A percentile compares a stretch with the other conserved stretches of the same genome.
phyloP scores from a whole-genome alignment of 2,113 vertebrate genomes.

The Phyllostomus discolor region DNA sequence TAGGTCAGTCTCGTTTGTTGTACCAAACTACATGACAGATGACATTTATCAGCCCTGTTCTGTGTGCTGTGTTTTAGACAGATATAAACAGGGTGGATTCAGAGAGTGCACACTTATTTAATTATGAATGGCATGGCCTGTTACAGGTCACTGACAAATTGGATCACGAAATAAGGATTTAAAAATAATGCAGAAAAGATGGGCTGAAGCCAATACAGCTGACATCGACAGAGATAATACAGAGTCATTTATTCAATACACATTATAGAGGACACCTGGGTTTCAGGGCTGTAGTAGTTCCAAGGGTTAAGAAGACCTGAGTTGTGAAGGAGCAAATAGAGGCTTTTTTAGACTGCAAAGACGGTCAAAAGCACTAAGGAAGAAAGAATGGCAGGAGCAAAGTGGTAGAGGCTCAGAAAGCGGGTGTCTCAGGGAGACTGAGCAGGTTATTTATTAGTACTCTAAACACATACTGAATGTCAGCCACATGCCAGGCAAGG shows the following conservation, averaged over 20 bases:
- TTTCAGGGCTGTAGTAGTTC: background rate
- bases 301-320: background rate
- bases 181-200: slow-evolving; percentile 35
- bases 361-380: background rate
- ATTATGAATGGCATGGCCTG: slow-evolving; percentile 5
- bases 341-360: background rate
- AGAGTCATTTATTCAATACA: slow-evolving; percentile 20
- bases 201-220: background rate
- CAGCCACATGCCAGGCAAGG: background rate
- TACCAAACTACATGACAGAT: background rate
- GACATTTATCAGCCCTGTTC: slow-evolving; percentile 19
- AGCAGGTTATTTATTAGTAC: background rate
- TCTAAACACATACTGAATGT: background rate
- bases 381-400: background rate
- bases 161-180: slow-evolving; percentile 31
- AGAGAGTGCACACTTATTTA: slow-evolving; percentile 19
- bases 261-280: background rate
- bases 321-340: background rate
- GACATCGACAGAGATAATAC: slow-evolving; percentile 34
- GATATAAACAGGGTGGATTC: background rate
- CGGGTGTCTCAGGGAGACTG: too few relatives aligned
- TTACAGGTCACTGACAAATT: slow-evolving; percentile 42
- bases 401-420: background rate
- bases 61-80: background rate
- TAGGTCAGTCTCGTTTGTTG: background rate